Base-by-base conservation (phyloP, 2,888 invertebrate genomes). In the Thelaira solivaga region DNA sequence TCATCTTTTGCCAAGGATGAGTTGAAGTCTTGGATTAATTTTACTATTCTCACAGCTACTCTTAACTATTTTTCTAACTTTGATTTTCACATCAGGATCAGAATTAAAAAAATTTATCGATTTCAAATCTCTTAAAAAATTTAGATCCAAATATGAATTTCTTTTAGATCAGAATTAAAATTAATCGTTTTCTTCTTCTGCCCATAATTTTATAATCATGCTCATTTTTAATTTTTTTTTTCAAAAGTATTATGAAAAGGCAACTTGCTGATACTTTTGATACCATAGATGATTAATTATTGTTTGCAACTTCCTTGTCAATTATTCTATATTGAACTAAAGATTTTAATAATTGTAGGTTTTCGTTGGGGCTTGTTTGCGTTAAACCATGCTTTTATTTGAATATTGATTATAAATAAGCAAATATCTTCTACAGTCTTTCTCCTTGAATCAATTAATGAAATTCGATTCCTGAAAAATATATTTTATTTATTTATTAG, bases 381-480 rank as follows among this genome's bases (percentile, higher is more conserved):
- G 34, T 34, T 34, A 34, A 34, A 34, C 5, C 34, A 34, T 34
- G 34, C 34, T 34, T 34, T 34, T 34, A 34, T 11, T 10, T 8
- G 11, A 34, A 34, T 34, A 10, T 34, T 34, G 34, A 34, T 34
- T 53, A 53, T 53, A 53, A 53, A 53, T 31, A 53, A 34, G 18
- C 53, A 53, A 53, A 57, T 57, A 57, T 57, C 55, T 55, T 36
- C 22, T 39, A 55, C 39, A 16, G 36, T n/a, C 55, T 26, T 57
- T 39, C 57, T 57, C 41, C 41, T 41, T 57, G n/a, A 57, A 57
- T 26, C 39, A 57, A 41, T 39, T 57, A 39, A 39, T 39, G 41
- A 57, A 57, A 57, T 41, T 57, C 24, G 22, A 24, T 39, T 6
- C 24, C 24, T 24, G 6, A 57, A 55, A 55, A 1, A 36, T 39